A percentile compares a stretch with the other conserved stretches of the same genome.
Conservation (phyloP, 2,888 invertebrate species). For the Acleris cristana region DNA sequence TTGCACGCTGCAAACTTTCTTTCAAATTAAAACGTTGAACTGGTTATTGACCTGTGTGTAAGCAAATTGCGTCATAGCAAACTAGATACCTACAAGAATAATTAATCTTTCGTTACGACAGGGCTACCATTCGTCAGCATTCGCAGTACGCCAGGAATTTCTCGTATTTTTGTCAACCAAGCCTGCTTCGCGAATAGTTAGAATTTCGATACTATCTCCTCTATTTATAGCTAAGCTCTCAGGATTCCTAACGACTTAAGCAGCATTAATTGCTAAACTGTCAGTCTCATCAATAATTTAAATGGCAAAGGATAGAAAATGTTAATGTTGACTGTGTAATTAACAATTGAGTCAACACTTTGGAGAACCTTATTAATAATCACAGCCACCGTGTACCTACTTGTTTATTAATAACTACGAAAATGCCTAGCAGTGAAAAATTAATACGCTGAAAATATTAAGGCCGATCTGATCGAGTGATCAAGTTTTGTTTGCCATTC, state of each 20-base stretch:
- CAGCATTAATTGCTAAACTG: conserved; percentile 10
- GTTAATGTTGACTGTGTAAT: not conserved
- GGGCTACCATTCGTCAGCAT: conserved; percentile 13
- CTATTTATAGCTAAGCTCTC: conserved; percentile 11
- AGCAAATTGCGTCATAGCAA: conserved; percentile 14
- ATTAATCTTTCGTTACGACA: conserved; percentile 9
- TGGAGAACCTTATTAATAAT: no score
- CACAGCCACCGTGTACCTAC: no score
- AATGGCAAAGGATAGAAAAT: not conserved
- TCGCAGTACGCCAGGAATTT: conserved; percentile 18
- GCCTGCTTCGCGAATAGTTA: conserved; percentile 20
- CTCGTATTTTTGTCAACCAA: conserved; percentile 17
- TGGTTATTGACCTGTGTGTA: conserved; percentile 15
- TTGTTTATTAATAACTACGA: no score
- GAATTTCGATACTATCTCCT: conserved; percentile 18
- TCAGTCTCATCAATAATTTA: not conserved
- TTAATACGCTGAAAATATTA: no score
- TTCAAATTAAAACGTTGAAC: conserved; percentile 1
- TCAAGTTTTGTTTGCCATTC: no score
- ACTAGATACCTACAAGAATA: conserved; percentile 10
- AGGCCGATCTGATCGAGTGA: no score
- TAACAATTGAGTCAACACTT: no score
- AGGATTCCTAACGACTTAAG: conserved; percentile 5
- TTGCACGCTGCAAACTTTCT: not conserved
- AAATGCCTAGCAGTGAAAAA: no score